These are phyloP conservation scores for Chinchilla lanigera DNA, from an alignment of 2,113 vertebrate genomes.

Conservation along the genomic window DNA sequence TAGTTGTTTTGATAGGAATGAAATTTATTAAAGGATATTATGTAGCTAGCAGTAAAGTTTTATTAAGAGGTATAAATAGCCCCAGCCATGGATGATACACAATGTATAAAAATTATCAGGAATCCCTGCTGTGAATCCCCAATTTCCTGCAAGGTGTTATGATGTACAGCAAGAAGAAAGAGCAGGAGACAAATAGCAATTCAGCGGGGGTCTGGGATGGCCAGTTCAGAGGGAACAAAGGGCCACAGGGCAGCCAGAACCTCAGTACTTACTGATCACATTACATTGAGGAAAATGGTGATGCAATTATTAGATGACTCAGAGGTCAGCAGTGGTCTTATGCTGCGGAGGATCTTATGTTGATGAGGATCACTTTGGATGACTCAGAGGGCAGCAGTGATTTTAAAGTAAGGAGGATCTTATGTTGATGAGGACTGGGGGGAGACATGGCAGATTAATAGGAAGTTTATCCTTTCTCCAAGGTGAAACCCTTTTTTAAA, in stretches of 20 bases:
- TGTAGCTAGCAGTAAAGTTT: background rate
- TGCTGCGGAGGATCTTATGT: too few species aligned
- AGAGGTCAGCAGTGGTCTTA: too few species aligned
- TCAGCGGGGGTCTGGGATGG: background rate
- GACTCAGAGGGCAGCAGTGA: background rate
- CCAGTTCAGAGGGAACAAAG: background rate
- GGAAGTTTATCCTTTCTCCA: background rate
- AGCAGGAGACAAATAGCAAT: background rate
- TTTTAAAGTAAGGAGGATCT: background rate
- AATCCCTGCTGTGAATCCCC: background rate
- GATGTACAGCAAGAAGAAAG: background rate
- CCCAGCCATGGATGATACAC: background rate
- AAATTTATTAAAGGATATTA: background rate
- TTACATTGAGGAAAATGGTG: background rate
- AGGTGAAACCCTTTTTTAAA: background rate
- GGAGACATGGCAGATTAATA: background rate
- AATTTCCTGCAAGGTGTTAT: background rate
- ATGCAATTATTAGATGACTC: background rate
- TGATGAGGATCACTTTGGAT: too few species aligned
- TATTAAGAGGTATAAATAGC: background rate
- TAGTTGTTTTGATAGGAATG: background rate
- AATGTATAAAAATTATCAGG: background rate
- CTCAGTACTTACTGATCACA: background rate
- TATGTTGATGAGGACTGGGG: background rate
- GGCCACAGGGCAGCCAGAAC: background rate